phyloP scores from a whole-genome alignment of 2,888 invertebrate genomes.

The Emmelina monodactyla region DNA sequence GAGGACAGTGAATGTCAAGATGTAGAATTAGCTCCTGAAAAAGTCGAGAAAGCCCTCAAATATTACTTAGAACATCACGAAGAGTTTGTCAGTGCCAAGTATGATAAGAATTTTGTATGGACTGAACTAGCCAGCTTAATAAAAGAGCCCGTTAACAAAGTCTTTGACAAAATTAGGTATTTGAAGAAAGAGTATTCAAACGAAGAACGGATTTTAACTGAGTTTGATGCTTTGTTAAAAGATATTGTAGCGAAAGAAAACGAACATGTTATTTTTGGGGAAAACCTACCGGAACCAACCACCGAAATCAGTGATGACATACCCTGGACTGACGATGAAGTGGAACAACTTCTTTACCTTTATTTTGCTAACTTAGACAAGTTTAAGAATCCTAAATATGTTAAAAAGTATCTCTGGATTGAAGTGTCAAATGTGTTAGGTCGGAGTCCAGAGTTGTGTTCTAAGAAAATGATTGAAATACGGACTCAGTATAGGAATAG shows the following conservation, averaged over 20 bases:
- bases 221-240: slow-evolving; percentile 26
- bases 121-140: slow-evolving; percentile 35
- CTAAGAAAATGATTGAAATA: slow-evolving; percentile 52
- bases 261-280: slow-evolving; percentile 25
- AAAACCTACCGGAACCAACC: slow-evolving; percentile 22
- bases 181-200: slow-evolving; percentile 34
- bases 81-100: slow-evolving; percentile 43
- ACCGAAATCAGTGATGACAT: slow-evolving; percentile 23
- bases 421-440: slow-evolving; percentile 36
- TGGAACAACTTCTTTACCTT: slow-evolving; percentile 39
- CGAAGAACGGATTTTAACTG: slow-evolving; percentile 21
- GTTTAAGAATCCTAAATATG: slow-evolving; percentile 51
- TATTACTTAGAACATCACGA: slow-evolving; percentile 45
- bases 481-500: slow-evolving; percentile 42
- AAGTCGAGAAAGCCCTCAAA: slow-evolving; percentile 32
- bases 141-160: slow-evolving; percentile 31
- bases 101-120: slow-evolving; percentile 47
- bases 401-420: slow-evolving; percentile 46
- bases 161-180: slow-evolving; percentile 45
- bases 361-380: slow-evolving; percentile 49
- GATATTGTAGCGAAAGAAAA: slow-evolving; percentile 33
- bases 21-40: slow-evolving; percentile 27
- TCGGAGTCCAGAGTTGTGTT: slow-evolving; percentile 44
- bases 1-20: slow-evolving; percentile 31
- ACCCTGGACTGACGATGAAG: slow-evolving; percentile 39